phyloP scores from a whole-genome alignment of 2,113 vertebrate species.

The Nyctereutes procyonoides region DNA sequence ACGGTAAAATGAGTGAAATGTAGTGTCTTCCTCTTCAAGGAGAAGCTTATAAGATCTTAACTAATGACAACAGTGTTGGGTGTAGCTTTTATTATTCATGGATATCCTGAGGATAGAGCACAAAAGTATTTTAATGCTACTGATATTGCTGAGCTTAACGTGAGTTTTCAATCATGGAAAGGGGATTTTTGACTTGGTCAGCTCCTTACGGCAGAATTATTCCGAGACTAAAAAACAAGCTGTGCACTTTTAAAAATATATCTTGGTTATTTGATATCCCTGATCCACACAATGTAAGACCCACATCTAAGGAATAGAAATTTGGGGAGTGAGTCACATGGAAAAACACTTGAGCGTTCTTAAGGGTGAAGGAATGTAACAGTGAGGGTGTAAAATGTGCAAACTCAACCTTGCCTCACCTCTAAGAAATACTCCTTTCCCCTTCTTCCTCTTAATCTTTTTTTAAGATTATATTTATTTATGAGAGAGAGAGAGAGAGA shows the following conservation, averaged over 20 bases:
- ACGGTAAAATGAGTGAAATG: slow-evolving; percentile 31
- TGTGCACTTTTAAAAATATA: not conserved
- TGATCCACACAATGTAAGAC: not conserved
- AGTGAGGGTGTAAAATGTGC: not conserved
- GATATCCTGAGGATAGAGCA: not conserved
- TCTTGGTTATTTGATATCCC: slow-evolving; percentile 52
- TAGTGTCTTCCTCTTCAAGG: not conserved
- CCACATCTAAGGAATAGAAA: slow-evolving; percentile 49
- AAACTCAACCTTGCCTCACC: not conserved
- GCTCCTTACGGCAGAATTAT: slow-evolving; percentile 31
- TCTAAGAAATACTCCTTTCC: not conserved
- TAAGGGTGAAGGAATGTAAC: slow-evolving; percentile 36
- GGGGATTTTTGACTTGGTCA: slow-evolving; percentile 38
- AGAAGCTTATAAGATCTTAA: not conserved
- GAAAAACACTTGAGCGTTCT: slow-evolving; percentile 40
- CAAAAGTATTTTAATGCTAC: slow-evolving; percentile 61
- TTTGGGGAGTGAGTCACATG: slow-evolving; percentile 15
- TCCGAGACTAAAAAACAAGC: slow-evolving; percentile 47
- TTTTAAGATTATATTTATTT: too few species aligned
- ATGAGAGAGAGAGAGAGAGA: too few species aligned
- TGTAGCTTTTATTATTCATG: slow-evolving; percentile 15
- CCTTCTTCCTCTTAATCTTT: not conserved
- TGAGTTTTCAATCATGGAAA: slow-evolving; percentile 45
- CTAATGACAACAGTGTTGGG: not conserved
- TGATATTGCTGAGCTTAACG: slow-evolving; percentile 55